Evolutionary conservation across 2,113 vertebrate genomes (phyloP).

Genomic region (Hyperopisus bebe): DNA sequence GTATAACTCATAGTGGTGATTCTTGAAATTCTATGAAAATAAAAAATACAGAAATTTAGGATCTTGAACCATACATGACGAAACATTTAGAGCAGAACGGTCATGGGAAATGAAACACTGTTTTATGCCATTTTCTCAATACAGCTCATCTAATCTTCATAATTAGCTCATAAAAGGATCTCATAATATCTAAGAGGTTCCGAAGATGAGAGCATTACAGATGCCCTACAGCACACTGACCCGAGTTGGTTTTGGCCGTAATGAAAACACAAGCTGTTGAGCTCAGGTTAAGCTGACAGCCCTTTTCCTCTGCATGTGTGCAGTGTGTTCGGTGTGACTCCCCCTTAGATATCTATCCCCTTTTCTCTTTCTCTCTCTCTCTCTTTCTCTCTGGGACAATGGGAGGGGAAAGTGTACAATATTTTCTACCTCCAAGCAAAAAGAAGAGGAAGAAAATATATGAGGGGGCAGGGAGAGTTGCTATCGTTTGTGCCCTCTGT

Average conservation of each 20-base stretch:
- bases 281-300: conserved; percentile 55
- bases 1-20: neutral
- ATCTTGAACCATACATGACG: neutral
- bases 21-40: neutral
- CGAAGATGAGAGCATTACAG: conserved; percentile 41
- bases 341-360: conserved; percentile 34
- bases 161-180: conserved; percentile 3
- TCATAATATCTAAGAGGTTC: conserved; percentile 21
- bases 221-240: conserved; percentile 56
- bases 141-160: neutral
- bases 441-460: conserved; percentile 29
- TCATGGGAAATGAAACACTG: neutral
- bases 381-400: conserved; percentile 42
- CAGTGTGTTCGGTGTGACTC: conserved; percentile 36
- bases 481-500: conserved; percentile 44
- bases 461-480: conserved; percentile 20
- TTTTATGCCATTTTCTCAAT: conserved; percentile 7
- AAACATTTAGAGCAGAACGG: conserved; percentile 6
- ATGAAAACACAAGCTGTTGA: conserved; percentile 33
- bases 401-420: conserved; percentile 18
- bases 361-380: conserved; percentile 35
- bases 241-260: conserved; percentile 41
- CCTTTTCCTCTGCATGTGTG: conserved; percentile 55
- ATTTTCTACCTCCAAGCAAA: conserved; percentile 27
- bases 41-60: neutral